A percentile compares a stretch with the other conserved stretches of the same genome.
Conservation (phyloP, 2,113 vertebrate genomes). For the Caretta caretta region DNA sequence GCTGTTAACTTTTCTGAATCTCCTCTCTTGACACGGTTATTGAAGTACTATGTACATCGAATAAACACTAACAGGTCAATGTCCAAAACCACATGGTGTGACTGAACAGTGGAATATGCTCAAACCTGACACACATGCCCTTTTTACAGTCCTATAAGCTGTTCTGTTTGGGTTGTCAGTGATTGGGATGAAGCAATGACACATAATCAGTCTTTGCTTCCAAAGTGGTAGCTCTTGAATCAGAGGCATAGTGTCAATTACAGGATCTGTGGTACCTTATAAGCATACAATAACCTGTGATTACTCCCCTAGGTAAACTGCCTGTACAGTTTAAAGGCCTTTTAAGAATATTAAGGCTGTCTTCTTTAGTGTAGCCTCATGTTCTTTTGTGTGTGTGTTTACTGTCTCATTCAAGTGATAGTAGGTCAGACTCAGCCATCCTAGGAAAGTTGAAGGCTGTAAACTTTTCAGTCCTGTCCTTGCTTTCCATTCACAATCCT, state of each 20-base stretch:
- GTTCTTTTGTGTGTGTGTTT: too few relatives aligned
- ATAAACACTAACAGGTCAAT: not conserved
- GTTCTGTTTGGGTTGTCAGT: not conserved
- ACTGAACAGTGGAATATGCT: not conserved
- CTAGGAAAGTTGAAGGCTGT: fast-evolving
- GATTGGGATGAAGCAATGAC: not conserved
- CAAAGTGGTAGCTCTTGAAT: not conserved
- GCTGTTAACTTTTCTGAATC: not conserved
- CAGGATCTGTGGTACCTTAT: not conserved
- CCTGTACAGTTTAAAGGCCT: not conserved
- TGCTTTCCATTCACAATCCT: fast-evolving
- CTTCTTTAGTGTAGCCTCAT: not conserved
- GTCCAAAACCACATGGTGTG: not conserved
- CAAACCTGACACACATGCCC: not conserved
- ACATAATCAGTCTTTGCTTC: not conserved
- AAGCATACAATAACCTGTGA: fast-evolving
- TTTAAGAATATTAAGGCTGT: fast-evolving
- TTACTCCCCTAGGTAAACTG: fast-evolving
- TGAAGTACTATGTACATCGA: not conserved
- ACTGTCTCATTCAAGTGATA: not conserved
- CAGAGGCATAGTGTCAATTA: not conserved
- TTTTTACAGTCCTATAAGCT: not conserved
- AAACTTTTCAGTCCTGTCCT: fast-evolving
- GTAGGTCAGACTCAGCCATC: too few relatives aligned
- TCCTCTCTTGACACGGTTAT: not conserved